Conservation (phyloP, 2,888 invertebrate genomes). For the Magallana nippona region DNA sequence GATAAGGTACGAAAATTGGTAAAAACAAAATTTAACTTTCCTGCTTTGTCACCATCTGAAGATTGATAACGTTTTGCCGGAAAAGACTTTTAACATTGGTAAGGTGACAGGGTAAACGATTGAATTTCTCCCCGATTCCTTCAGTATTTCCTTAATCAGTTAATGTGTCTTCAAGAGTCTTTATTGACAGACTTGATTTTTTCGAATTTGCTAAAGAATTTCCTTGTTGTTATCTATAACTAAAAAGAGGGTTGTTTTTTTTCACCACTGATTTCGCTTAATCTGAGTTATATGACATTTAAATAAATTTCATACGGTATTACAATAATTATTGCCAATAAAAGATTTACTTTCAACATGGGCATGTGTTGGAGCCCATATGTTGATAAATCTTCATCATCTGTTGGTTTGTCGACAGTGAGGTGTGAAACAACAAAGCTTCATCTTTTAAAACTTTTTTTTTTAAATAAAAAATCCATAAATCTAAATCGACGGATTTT, state of each 20-base stretch:
- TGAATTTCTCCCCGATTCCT: not conserved
- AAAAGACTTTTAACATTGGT: not conserved
- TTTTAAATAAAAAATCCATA: not conserved
- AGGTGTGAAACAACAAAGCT: not conserved
- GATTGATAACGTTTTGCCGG: conserved; percentile 17
- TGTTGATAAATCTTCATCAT: not conserved
- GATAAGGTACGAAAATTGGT: conserved; percentile 17
- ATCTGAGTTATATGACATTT: too few relatives aligned
- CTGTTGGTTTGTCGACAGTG: not conserved
- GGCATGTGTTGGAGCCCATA: not conserved
- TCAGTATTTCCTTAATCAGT: too few relatives aligned
- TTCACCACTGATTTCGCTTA: too few relatives aligned
- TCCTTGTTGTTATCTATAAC: too few relatives aligned
- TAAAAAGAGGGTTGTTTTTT: too few relatives aligned
- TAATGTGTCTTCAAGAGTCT: too few relatives aligned
- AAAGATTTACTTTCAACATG: too few relatives aligned
- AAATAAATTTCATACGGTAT: too few relatives aligned
- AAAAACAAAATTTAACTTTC: not conserved
- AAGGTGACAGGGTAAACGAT: not conserved
- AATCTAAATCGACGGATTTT: conserved; percentile 11
- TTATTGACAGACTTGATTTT: too few relatives aligned
- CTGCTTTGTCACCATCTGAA: not conserved
- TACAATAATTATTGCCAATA: too few relatives aligned
- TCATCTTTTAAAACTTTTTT: not conserved
- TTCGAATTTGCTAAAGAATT: too few relatives aligned